Percentiles rank a stretch among this genome's conserved stretches.
These are phyloP conservation scores for Drepana arcuata DNA, from an alignment of 1,140 invertebrate species.

Conservation along the genomic window DNA sequence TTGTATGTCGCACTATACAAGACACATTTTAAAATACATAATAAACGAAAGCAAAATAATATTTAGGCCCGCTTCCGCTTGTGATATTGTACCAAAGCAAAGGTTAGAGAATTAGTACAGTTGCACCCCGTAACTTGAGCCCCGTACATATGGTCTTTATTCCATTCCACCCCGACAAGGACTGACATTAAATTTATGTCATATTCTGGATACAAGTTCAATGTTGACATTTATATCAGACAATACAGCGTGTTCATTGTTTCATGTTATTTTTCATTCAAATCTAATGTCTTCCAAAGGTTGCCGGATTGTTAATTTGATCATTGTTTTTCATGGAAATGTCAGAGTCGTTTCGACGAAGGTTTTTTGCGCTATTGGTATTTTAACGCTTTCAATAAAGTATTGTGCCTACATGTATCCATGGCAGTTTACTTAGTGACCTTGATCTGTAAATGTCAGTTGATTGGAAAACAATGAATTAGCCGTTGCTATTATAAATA, in stretches of 20 bases:
- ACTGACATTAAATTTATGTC: conserved; percentile 65
- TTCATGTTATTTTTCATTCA: conserved; percentile 15
- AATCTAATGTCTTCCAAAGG: conserved; percentile 22
- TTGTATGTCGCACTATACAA: no score
- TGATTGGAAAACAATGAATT: no score
- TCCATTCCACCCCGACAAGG: conserved; percentile 52
- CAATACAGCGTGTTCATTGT: conserved; percentile 44
- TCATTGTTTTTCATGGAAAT: conserved; percentile 10
- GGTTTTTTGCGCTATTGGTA: no score
- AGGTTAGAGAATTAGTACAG: conserved; percentile 42
- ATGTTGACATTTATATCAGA: conserved; percentile 57
- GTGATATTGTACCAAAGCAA: conserved; percentile 12
- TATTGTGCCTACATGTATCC: no score
- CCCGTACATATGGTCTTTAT: conserved; percentile 64
- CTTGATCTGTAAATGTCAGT: no score
- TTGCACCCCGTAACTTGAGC: conserved; percentile 53
- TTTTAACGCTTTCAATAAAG: no score
- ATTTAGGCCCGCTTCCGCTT: conserved; percentile 21
- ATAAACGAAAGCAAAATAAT: no score
- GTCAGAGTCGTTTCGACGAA: no score
- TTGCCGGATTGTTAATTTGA: conserved; percentile 9
- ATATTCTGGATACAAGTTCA: conserved; percentile 53
- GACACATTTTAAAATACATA: no score
- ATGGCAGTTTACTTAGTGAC: no score
- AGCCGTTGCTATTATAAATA: no score